These are phyloP conservation scores for Oithona nana DNA, from an alignment of 2,888 invertebrate genomes.

Conservation along the genomic window DNA sequence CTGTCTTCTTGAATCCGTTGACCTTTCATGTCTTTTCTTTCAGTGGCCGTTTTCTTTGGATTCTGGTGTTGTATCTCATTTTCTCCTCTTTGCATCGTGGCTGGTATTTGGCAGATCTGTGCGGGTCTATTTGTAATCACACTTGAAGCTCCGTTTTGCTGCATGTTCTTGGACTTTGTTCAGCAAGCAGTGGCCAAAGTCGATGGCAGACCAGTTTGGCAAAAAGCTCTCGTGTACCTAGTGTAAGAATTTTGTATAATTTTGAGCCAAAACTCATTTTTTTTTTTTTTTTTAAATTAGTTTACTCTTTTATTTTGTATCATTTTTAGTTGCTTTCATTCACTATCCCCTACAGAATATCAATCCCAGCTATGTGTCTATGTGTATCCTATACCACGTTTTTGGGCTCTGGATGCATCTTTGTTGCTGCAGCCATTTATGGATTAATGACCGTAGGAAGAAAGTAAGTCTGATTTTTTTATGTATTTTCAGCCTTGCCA, in stretches of 20 bases:
- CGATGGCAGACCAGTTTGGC: slow-evolving; percentile 68
- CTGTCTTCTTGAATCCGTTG: not conserved
- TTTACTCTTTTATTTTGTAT: not conserved
- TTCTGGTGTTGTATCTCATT: slow-evolving; percentile 51
- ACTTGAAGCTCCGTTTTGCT: slow-evolving; percentile 91
- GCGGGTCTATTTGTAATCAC: slow-evolving; percentile 70
- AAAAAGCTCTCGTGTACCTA: slow-evolving; percentile 65
- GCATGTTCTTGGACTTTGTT: slow-evolving; percentile 85
- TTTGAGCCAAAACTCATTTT: too few relatives aligned
- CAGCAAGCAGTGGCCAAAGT: slow-evolving; percentile 59
- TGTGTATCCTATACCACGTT: not conserved
- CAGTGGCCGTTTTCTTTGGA: slow-evolving; percentile 69
- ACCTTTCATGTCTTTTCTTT: not conserved
- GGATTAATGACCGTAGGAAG: not conserved
- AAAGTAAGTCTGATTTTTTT: slow-evolving; percentile 16
- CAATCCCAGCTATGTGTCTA: not conserved
- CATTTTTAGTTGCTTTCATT: not conserved
- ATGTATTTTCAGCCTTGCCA: slow-evolving; percentile 43
- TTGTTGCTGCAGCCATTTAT: slow-evolving; percentile 6
- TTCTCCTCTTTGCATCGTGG: slow-evolving; percentile 44
- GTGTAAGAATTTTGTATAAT: too few relatives aligned
- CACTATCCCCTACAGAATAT: not conserved
- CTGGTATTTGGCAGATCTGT: slow-evolving; percentile 63
- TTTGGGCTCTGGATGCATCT: slow-evolving; percentile 8
- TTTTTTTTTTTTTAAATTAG: not conserved